Evolutionary conservation across 2,797 vertebrate genomes (phyloP).

Genomic region (Ispidina picta): DNA sequence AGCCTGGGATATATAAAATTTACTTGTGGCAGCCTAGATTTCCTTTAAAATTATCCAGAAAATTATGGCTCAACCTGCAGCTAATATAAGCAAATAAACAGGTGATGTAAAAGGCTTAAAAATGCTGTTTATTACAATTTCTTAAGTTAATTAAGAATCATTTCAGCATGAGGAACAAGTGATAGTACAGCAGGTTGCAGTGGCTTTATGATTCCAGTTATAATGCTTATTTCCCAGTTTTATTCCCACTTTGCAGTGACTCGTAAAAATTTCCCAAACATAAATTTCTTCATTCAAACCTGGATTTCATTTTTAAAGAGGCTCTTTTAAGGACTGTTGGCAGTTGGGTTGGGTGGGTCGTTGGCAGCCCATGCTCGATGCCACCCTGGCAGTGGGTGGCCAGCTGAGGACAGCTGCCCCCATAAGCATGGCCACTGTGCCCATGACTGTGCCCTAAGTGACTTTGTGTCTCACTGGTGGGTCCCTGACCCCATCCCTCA

Average conservation of each 20-base stretch:
- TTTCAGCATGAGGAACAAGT: not conserved
- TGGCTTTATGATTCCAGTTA: accelerated
- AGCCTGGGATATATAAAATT: not conserved
- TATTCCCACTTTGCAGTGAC: not conserved
- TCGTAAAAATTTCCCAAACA: not conserved
- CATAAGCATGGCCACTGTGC: accelerated
- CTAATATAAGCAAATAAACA: not conserved
- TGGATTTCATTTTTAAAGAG: not conserved
- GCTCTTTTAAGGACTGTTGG: not conserved
- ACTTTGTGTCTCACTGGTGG: too few species aligned
- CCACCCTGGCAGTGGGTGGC: not conserved
- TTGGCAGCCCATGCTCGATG: not conserved
- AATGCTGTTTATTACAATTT: not conserved
- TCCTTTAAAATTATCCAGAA: not conserved
- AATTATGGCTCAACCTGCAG: not conserved
- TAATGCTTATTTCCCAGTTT: not conserved
- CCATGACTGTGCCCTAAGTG: accelerated
- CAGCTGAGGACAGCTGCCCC: not conserved
- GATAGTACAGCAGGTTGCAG: not conserved
- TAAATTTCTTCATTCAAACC: not conserved
- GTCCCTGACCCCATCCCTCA: not conserved
- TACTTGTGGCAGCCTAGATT: not conserved
- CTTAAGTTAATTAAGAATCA: not conserved
- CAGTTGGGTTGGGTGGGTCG: accelerated
- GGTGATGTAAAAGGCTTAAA: not conserved